Conservation (phyloP, 2,113 vertebrate genomes). For the Meriones unguiculatus region DNA sequence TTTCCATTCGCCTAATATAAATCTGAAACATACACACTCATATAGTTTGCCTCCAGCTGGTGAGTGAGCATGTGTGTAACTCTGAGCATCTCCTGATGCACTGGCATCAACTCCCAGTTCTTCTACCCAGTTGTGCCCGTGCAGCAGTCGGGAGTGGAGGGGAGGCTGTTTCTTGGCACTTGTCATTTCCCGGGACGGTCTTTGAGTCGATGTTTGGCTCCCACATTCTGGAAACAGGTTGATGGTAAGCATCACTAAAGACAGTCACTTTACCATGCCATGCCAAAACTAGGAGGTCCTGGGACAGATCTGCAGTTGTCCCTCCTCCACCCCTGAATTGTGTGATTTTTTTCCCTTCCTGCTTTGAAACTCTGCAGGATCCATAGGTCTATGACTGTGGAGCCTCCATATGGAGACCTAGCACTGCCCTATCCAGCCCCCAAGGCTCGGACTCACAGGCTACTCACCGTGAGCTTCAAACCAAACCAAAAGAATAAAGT, state of each 20-base stretch:
- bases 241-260: conserved; percentile 34
- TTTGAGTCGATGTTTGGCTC: not conserved
- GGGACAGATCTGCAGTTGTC: not conserved
- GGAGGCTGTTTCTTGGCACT: conserved; percentile 44
- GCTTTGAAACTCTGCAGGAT: not conserved
- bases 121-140: conserved; percentile 64
- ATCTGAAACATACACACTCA: conserved; percentile 76
- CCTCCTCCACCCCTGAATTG: too few species aligned
- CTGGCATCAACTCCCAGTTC: conserved; percentile 61
- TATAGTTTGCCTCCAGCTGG: conserved; percentile 78
- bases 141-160: not conserved
- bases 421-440: too few species aligned
- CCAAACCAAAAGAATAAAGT: not conserved
- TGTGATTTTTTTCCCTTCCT: not conserved
- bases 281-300: too few species aligned
- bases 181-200: conserved; percentile 71
- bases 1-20: conserved; percentile 82
- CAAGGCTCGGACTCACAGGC: not conserved
- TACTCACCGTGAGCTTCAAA: not conserved
- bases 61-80: conserved; percentile 67
- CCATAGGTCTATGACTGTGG: rapidly evolving
- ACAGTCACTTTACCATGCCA: not conserved
- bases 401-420: rapidly evolving
- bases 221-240: conserved; percentile 32
- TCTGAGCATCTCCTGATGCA: conserved; percentile 53